Percentiles rank a stretch among this genome's conserved stretches.
phyloP scores from a whole-genome alignment of 2,797 vertebrate genomes.

The Bradypodion ventrale region DNA sequence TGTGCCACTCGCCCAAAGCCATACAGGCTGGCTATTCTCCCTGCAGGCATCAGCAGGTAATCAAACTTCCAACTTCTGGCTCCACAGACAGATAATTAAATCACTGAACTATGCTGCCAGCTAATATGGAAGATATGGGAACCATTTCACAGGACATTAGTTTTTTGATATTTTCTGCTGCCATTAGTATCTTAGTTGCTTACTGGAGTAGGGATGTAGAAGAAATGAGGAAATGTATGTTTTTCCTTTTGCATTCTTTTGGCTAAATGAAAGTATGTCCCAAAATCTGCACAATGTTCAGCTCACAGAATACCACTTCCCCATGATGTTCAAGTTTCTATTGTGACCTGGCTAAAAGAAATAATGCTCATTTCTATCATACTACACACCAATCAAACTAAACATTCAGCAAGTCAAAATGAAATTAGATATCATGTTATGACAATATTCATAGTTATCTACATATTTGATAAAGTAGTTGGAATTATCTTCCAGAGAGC shows the following conservation, averaged over 20 bases:
- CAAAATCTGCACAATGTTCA: not conserved
- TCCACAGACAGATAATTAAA: too few species aligned
- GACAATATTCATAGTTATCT: not conserved
- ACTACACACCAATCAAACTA: not conserved
- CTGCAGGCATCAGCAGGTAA: too few species aligned
- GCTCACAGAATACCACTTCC: not conserved
- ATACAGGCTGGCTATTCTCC: too few species aligned
- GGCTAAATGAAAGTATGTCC: not conserved
- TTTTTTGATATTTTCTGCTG: not conserved
- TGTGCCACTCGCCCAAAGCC: too few species aligned
- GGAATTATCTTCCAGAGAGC: too few species aligned
- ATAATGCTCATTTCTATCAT: not conserved
- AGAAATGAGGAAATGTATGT: constrained; percentile 6
- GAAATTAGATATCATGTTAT: not conserved
- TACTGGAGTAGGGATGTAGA: not conserved
- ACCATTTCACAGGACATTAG: constrained; percentile 7
- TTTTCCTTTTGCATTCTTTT: constrained; percentile 14
- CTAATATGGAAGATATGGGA: not conserved
- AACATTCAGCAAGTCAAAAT: not conserved
- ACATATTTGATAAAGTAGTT: too few species aligned
- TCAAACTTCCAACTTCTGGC: too few species aligned
- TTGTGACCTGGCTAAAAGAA: not conserved
- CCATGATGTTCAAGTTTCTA: not conserved
- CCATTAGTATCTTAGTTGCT: not conserved
- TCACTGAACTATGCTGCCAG: too few species aligned